A percentile compares a stretch with the other conserved stretches of the same genome.
These are phyloP conservation scores for Cyanistes caeruleus DNA, from an alignment of 2,113 vertebrate genomes.

Conservation along the genomic window DNA sequence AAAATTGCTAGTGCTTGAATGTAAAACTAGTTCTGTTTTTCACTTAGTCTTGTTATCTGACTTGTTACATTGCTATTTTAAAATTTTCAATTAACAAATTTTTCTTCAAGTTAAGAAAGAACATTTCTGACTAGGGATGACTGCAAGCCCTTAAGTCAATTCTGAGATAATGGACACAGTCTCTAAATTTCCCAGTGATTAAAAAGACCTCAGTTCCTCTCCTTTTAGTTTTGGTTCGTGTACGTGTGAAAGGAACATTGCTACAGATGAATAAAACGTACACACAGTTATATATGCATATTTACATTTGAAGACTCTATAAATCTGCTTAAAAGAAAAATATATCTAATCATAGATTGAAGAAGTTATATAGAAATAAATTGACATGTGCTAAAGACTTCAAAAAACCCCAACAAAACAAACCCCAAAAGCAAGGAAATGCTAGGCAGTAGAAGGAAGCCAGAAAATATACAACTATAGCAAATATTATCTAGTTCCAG, in stretches of 20 bases:
- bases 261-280: neutral
- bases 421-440: neutral
- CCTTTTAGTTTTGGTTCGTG: neutral
- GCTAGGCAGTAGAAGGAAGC: neutral
- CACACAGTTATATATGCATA: rapidly evolving
- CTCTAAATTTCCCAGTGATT: neutral
- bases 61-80: neutral
- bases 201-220: neutral
- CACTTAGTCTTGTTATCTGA: neutral
- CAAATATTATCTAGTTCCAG: rapidly evolving
- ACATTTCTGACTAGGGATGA: neutral
- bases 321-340: neutral
- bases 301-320: neutral
- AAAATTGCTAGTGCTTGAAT: neutral
- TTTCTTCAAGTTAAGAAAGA: neutral
- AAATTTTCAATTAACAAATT: neutral
- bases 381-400: neutral
- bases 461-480: neutral
- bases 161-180: neutral
- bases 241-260: neutral
- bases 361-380: neutral
- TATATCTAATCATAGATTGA: neutral
- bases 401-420: neutral
- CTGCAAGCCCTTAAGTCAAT: neutral
- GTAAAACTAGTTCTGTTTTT: neutral